Evolutionary conservation across 1,140 invertebrate species (phyloP), one percentile per base, ranked within the genome.

Genomic region (Orussus abietinus): DNA sequence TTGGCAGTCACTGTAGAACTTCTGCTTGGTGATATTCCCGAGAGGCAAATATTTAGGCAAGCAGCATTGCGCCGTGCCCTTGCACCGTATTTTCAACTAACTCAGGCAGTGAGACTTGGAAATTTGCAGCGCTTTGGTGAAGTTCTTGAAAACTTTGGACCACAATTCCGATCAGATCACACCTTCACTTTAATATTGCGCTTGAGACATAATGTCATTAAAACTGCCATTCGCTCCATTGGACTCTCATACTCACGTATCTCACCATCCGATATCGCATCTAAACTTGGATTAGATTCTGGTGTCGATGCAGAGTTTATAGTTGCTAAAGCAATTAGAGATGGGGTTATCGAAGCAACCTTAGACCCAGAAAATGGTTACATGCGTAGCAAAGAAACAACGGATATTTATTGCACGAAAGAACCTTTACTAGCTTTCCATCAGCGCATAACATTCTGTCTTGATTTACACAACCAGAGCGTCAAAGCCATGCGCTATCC

Each of bases 401-500:
- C 87, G 3, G 95, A 99, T 65, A 88, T 99, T 51, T 99, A 99
- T 69, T 93, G 90, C 47, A 99, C 96, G 3, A 80, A 90, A 35
- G 96, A 99, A 68, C 97, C 97, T 0, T 88, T 98, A 60, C 73
- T 93, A 31, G 93, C 94, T 48, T 99, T 98, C 69, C 95, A 99
- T 77, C 92, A 98, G 62, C 82, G 97, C 50, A 99, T 99, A 55
- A 89, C 90, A 5, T 98, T 99, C 62, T 99, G 97, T 63, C 74
- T 99, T 15, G 93, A 98, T 62, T 81, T 99, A 40, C 96, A 99
- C 60, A 98, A 99, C 74, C 92, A 98, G 66, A 98, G 86, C 73
- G 91, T 96, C 0, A 93, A 98, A 75, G 96, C 97, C 0, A 98
- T 99, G 93, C 80, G 96, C 45, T 99, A 98, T 76, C 96, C 97